Evolutionary conservation across 2,113 vertebrate genomes (phyloP).

Genomic region (Cyanistes caeruleus): DNA sequence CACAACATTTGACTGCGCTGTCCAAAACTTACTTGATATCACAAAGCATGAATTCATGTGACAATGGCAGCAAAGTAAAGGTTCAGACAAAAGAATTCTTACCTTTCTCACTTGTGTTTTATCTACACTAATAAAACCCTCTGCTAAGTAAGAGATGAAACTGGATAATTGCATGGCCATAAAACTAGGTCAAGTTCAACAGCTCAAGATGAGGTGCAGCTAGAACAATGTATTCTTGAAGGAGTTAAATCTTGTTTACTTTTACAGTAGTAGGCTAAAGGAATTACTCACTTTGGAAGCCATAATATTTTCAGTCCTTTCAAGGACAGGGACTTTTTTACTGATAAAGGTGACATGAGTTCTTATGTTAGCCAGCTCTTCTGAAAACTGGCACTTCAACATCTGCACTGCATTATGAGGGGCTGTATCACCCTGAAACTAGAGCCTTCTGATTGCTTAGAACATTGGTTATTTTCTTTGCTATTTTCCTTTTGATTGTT

Average conservation of each 20-base stretch:
- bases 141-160: neutral
- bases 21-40: neutral
- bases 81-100: neutral
- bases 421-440: too few relatives aligned
- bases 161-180: neutral
- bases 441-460: too few relatives aligned
- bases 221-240: neutral
- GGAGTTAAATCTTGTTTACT: neutral
- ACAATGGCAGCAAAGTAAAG: neutral
- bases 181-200: constrained; percentile 4
- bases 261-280: neutral
- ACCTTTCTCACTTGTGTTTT: neutral
- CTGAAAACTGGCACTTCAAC: neutral
- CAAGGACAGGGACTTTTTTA: neutral
- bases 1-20: neutral
- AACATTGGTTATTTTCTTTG: too few relatives aligned
- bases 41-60: neutral
- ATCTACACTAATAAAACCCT: neutral
- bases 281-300: neutral
- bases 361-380: neutral
- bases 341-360: neutral
- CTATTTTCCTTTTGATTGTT: too few relatives aligned
- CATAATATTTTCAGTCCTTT: neutral
- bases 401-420: neutral
- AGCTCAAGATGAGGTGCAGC: neutral